These are phyloP conservation scores for Sebastes paucispinis DNA, from an alignment of 2,797 vertebrate species.

Conservation along the genomic window DNA sequence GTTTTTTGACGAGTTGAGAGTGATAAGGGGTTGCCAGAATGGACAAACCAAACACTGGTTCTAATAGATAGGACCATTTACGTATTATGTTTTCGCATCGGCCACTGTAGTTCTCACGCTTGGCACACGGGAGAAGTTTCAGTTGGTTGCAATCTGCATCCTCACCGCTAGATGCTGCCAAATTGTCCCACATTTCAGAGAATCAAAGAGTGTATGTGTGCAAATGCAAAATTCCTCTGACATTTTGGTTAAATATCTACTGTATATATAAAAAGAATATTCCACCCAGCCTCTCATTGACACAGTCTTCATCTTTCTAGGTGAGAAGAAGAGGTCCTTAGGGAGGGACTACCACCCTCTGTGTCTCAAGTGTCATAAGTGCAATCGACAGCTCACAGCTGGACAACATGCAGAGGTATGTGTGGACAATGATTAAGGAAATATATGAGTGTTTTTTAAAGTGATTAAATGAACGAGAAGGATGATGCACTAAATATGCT, in stretches of 20 bases:
- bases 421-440: neutral
- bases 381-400: slow-evolving; percentile 84
- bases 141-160: too few relatives aligned
- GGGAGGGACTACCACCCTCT: slow-evolving; percentile 88
- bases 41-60: too few relatives aligned
- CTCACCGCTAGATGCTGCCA: neutral
- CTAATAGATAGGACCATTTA: too few relatives aligned
- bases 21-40: too few relatives aligned
- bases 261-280: neutral
- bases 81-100: too few relatives aligned
- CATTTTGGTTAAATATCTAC: neutral
- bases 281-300: neutral
- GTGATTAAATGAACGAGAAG: neutral
- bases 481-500: slow-evolving; percentile 1
- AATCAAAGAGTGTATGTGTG: neutral
- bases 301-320: slow-evolving; percentile 59
- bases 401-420: slow-evolving; percentile 85
- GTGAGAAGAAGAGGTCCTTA: slow-evolving; percentile 85
- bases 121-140: too few relatives aligned
- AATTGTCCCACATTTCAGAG: neutral
- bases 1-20: too few relatives aligned
- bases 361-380: slow-evolving; percentile 86
- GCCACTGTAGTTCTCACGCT: too few relatives aligned
- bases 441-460: neutral
- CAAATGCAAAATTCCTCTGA: neutral